Base-by-base conservation (phyloP, 2,797 vertebrate species). In the Falco concolor region DNA sequence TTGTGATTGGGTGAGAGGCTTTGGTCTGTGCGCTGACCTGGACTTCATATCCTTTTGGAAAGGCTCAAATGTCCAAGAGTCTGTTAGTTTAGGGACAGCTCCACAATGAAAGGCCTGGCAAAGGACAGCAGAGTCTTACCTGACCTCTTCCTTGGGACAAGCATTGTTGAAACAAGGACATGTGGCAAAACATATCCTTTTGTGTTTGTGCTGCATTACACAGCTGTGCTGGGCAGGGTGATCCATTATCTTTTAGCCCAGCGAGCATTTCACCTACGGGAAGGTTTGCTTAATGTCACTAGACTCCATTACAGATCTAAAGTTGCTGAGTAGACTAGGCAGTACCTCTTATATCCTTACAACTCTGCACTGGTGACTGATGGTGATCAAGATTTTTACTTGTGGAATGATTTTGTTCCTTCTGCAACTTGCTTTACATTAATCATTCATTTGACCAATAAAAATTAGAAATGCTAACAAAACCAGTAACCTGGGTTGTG, bases 1-100 rank as follows among this genome's bases (percentile, higher is more conserved):
- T 23, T 83, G 36, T 67, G 64, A 89, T 65, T 89, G 90, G 70
- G 64, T 53, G 44, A 84, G 24, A 77, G 9, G 73, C 12, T 74
- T 90, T 81, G 90, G 23, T 91, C 42, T 72, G 49, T 81, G 73
- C 81, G 42, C 34, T 96, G 96, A 95, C 95, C 95, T 65, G 94
- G 54, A 47, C 95, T 81, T 90, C 14, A 15, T 75, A 96, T 70
- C 21, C 91, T 70, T 91, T 85, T 80, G 80, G 54, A 88, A 92
- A 90, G 28, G 13, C 38, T 56, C 54, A 79, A 68, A 72, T 67
- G 85, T 75, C 32, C 65, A 78, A 83, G 60, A 75, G 67, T 32
- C 50, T 90, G 34, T 96, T 96, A 77, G 83, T 93, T 96, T 96
- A 96, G 47, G 75, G 56, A 67, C 75, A 69, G 38, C 17, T 12